These are phyloP conservation scores for Drosophila gunungcola DNA, from an alignment of 1,140 invertebrate species.

Conservation along the genomic window DNA sequence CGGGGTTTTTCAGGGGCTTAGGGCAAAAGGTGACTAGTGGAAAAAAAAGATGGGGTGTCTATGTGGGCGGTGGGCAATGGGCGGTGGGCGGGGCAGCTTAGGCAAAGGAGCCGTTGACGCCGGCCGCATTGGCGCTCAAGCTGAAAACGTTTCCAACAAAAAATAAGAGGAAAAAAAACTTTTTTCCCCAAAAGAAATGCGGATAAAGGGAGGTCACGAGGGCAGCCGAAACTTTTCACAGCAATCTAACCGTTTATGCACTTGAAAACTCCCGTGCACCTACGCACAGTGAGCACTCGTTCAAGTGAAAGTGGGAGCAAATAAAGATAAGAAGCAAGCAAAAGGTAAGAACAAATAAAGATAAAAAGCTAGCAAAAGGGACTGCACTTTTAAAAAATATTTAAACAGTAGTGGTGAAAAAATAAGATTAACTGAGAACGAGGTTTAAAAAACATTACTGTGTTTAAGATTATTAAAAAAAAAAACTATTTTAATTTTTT, in stretches of 20 bases:
- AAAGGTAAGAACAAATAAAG: not conserved
- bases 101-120: slow-evolving; percentile 49
- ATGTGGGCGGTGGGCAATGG: not conserved
- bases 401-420: not conserved
- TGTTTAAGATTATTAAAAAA: too few species aligned
- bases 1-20: not conserved
- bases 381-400: not conserved
- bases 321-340: not conserved
- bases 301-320: not conserved
- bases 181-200: slow-evolving; percentile 4
- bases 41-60: not conserved
- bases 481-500: too few species aligned
- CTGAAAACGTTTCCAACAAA: slow-evolving; percentile 57
- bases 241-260: slow-evolving; percentile 64
- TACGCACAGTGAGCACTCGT: slow-evolving; percentile 17
- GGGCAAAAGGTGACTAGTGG: slow-evolving; percentile 7
- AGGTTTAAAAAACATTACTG: too few species aligned
- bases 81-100: slow-evolving; percentile 3
- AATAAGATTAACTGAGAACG: too few species aligned
- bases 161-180: slow-evolving; percentile 20
- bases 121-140: slow-evolving; percentile 57
- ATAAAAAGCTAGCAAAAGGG: too few species aligned
- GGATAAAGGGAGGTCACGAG: not conserved
- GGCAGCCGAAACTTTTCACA: slow-evolving; percentile 38
- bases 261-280: slow-evolving; percentile 46